Evolutionary conservation across 2,888 invertebrate genomes (phyloP), one percentile per base, ranked within the genome.

Genomic region (Eupithecia subfuscata): DNA sequence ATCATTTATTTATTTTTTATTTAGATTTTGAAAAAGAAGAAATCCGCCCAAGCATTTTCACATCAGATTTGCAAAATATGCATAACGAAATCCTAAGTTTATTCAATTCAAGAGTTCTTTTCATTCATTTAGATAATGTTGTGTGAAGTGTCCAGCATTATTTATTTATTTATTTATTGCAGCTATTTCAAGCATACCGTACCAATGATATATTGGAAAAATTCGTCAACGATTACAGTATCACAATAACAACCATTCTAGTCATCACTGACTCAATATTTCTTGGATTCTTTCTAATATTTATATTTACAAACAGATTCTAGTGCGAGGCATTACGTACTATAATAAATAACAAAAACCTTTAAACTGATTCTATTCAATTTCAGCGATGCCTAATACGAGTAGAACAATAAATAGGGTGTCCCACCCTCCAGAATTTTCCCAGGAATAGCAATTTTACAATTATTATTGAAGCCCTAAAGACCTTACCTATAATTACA

Each of bases 261-360:
- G 34, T 64, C 34, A 64, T 64, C 34, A 18, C 34, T 64, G 64
- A 64, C 34, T 64, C 63, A 63, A 34, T 64, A 64, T 34, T 64
- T 64, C 34, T 64, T 0, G 60, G 25, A 60, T 60, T 25, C 22
- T 22, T 56, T 22, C 60, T 25, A 34, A 22, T 34, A 18, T 18
- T 34, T 30, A 60, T 34, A 34, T 64, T 34, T 34, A 34, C 8
- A 63, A 7, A 63, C 22, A 30, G 34, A n/a, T 9, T 8, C 64
- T 34, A 64, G 30, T n/a, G n/a, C 30, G 30, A 30, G 30, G 30
- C 30, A 1, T 30, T 30, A 30, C 30, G 30, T 30, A 30, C 30
- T 30, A 3, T 30, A 30, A 30, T 30, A 30, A 30, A 30, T 30
- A 30, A 30, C 30, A 30, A 30, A 30, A 30, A 30, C 30, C 30